phyloP scores from a whole-genome alignment of 1,140 invertebrate genomes.

The Aphelinus certus region DNA sequence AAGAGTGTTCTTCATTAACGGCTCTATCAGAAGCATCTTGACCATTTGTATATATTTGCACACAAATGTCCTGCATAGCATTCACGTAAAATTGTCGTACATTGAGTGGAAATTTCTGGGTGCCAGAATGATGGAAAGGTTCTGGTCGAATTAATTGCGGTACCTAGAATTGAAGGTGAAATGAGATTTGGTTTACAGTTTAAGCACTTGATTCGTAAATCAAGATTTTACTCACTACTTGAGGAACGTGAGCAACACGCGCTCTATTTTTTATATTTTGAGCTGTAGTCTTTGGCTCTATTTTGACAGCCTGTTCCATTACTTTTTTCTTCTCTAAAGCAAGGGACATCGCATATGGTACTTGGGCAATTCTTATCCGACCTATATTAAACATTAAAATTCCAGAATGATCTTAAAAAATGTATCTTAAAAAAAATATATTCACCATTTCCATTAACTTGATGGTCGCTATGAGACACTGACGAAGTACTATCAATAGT shows the following conservation, averaged over 20 bases:
- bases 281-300: constrained; percentile 67
- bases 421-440: neutral
- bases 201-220: neutral
- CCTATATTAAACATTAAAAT: constrained; percentile 37
- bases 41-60: constrained; percentile 77
- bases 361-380: constrained; percentile 70
- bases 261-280: constrained; percentile 75
- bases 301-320: constrained; percentile 59
- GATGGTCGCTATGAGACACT: constrained; percentile 40
- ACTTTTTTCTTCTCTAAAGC: constrained; percentile 70
- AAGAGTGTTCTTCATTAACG: constrained; percentile 79
- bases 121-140: constrained; percentile 74
- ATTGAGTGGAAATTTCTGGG: constrained; percentile 84
- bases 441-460: constrained; percentile 57
- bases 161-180: constrained; percentile 52
- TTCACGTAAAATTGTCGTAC: constrained; percentile 87
- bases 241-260: constrained; percentile 76
- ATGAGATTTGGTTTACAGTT: neutral
- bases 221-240: constrained; percentile 59
- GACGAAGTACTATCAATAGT: constrained; percentile 5
- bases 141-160: constrained; percentile 65
- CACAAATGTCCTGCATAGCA: constrained; percentile 86
- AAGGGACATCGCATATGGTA: constrained; percentile 69
- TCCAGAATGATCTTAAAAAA: neutral
- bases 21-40: constrained; percentile 73